A percentile compares a stretch with the other conserved stretches of the same genome.
Conservation (phyloP, 2,113 vertebrate species). For the Tragelaphus buxtoni region DNA sequence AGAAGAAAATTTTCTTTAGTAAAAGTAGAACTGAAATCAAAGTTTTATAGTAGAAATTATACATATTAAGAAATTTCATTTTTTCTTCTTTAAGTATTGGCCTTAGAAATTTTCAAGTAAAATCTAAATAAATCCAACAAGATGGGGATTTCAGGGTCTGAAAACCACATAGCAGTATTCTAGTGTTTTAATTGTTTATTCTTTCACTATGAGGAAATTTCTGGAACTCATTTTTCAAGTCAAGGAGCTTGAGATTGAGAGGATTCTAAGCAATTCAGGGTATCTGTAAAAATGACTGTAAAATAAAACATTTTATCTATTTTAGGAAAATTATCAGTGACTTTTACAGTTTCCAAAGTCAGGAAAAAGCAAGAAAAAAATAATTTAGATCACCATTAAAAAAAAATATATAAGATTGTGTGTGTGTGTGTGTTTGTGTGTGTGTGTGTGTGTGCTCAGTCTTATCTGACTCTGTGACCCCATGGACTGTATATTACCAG, state of each 20-base stretch:
- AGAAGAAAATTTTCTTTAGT: background rate
- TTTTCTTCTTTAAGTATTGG: background rate
- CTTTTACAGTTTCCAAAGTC: background rate
- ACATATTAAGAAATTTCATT: background rate
- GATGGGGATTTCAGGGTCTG: rapidly evolving
- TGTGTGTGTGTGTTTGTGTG: background rate
- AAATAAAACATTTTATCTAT: background rate
- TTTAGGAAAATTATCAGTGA: background rate
- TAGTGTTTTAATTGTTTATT: background rate
- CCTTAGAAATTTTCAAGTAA: background rate
- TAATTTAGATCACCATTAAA: background rate
- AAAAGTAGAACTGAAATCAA: background rate
- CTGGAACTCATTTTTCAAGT: background rate
- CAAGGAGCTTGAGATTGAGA: background rate
- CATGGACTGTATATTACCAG: background rate
- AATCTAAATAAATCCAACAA: background rate
- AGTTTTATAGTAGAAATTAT: background rate
- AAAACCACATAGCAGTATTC: background rate
- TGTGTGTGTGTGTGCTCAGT: background rate
- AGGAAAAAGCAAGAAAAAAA: background rate
- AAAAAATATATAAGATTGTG: background rate
- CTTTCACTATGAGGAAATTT: background rate
- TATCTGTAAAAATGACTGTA: background rate
- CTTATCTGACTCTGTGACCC: background rate
- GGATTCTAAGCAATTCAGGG: background rate